Evolutionary conservation across 2,113 vertebrate species (phyloP).

Genomic region (Plecturocebus donacophilus): DNA sequence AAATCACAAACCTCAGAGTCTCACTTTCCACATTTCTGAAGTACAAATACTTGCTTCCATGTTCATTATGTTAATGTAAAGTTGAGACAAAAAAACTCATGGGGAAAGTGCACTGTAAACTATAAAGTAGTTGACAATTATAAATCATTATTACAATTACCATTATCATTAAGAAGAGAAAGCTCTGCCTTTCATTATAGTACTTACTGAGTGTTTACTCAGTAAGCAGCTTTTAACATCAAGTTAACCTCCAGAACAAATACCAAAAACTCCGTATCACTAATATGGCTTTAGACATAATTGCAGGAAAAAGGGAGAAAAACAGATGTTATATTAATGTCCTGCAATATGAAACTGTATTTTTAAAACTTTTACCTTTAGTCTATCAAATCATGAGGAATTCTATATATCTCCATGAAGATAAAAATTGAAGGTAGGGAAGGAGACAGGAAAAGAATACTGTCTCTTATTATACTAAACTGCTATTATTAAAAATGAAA

Average conservation of each 20-base stretch:
- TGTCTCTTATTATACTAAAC: not conserved
- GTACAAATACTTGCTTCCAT: not conserved
- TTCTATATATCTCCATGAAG: not conserved
- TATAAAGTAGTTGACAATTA: not conserved
- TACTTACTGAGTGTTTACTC: not conserved
- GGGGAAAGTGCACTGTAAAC: not conserved
- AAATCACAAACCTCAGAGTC: not conserved
- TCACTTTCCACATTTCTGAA: constrained; percentile 6
- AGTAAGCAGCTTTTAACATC: not conserved
- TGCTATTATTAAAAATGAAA: not conserved
- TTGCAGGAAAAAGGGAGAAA: not conserved
- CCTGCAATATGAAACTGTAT: not conserved
- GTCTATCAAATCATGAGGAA: not conserved
- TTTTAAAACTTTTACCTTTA: not conserved
- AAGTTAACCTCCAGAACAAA: not conserved
- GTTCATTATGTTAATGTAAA: not conserved
- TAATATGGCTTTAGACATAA: not conserved
- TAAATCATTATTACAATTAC: not conserved
- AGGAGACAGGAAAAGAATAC: not conserved
- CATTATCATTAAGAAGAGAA: constrained; percentile 30
- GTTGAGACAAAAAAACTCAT: not conserved
- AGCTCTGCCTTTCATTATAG: not conserved
- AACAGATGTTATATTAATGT: not conserved
- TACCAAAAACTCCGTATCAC: not conserved
- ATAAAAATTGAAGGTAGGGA: not conserved